These are phyloP conservation scores for Elysia crispata DNA, from an alignment of 2,888 invertebrate genomes.

Conservation along the genomic window DNA sequence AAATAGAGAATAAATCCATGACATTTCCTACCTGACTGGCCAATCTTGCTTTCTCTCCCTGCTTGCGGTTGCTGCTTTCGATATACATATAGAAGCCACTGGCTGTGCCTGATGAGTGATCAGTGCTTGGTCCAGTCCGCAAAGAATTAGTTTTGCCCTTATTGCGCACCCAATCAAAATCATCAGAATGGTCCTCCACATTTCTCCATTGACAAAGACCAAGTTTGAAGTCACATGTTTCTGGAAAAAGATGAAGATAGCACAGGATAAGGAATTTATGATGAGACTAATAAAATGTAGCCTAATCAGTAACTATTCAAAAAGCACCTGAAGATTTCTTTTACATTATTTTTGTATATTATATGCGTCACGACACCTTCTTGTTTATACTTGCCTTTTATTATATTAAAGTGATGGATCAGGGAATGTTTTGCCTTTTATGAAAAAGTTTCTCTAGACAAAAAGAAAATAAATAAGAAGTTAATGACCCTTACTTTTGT, in stretches of 20 bases:
- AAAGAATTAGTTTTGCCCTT: slow-evolving; percentile 61
- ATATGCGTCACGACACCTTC: too few species aligned
- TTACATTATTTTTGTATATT: too few species aligned
- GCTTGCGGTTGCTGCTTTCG: slow-evolving; percentile 60
- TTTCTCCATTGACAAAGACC: slow-evolving; percentile 73
- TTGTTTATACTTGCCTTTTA: too few species aligned
- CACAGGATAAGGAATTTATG: background rate
- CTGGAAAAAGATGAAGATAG: slow-evolving; percentile 51
- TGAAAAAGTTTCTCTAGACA: too few species aligned
- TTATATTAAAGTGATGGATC: too few species aligned
- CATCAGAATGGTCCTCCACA: slow-evolving; percentile 59
- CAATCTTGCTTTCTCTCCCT: slow-evolving; percentile 58
- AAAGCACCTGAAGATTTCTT: too few species aligned
- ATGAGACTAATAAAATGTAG: background rate
- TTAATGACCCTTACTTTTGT: slow-evolving; percentile 42
- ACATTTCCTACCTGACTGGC: slow-evolving; percentile 46
- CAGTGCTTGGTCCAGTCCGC: slow-evolving; percentile 60
- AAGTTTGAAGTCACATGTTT: slow-evolving; percentile 74
- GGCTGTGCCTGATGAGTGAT: slow-evolving; percentile 47
- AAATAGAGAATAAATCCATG: too few species aligned
- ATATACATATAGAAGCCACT: slow-evolving; percentile 71
- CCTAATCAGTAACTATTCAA: too few species aligned
- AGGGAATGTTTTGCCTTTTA: too few species aligned
- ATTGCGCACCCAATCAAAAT: slow-evolving; percentile 73
- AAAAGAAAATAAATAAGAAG: background rate